These are phyloP conservation scores for Phengaris arion DNA, from an alignment of 2,888 invertebrate genomes.

Conservation along the genomic window DNA sequence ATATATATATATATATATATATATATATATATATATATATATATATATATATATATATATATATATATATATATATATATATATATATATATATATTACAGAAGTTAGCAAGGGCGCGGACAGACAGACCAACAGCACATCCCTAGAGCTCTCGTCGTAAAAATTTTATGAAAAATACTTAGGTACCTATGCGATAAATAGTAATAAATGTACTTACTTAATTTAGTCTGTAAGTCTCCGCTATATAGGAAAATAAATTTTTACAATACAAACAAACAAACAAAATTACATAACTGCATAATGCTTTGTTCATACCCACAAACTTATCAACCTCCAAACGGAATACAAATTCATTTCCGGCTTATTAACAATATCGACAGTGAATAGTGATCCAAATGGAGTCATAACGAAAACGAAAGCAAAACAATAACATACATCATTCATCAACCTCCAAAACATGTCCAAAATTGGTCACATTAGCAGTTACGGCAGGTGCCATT, in stretches of 20 bases:
- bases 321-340: not conserved
- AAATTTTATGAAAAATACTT: too few relatives aligned
- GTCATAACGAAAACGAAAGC: slow-evolving; percentile 40
- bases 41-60: too few relatives aligned
- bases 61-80: too few relatives aligned
- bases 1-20: too few relatives aligned
- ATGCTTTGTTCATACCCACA: not conserved
- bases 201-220: too few relatives aligned
- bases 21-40: too few relatives aligned
- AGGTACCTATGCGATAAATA: too few relatives aligned
- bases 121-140: too few relatives aligned
- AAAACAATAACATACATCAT: slow-evolving; percentile 40
- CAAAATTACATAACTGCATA: not conserved
- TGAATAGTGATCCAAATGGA: not conserved
- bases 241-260: not conserved
- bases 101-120: too few relatives aligned
- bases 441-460: slow-evolving; percentile 41
- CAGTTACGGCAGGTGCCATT: slow-evolving; percentile 51
- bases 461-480: slow-evolving; percentile 37
- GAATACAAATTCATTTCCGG: slow-evolving; percentile 6
- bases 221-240: too few relatives aligned
- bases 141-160: too few relatives aligned
- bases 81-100: too few relatives aligned
- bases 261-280: not conserved
- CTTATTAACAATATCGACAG: slow-evolving; percentile 1